Base-by-base conservation (phyloP, 1,140 invertebrate species). In the Bombyx mandarina region DNA sequence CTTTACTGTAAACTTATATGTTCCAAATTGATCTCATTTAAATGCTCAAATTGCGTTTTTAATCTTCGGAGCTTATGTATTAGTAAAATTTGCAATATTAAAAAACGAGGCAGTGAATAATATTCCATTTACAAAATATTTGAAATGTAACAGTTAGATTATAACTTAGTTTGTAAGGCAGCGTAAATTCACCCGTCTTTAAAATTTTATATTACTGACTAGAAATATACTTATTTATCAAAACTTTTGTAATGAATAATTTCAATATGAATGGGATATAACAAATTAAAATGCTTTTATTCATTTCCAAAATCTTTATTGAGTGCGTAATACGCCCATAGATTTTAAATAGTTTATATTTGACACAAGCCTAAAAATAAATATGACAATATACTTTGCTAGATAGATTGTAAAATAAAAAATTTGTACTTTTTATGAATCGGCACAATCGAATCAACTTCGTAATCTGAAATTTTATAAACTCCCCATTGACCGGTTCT, bases 181-280 rank as follows among this genome's bases (percentile, higher is more conserved):
- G 74, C 81, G 76, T 86, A 83, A 83, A 84, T 80, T 85, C 83
- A 86, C 83, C 81, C 82, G 82, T 86, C 83, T 85, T 74, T 82
- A 78, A 88, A 86, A 74, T 86, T 87, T 87, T 87, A 86, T 88
- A 87, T 86, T 78, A 86, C 82, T 83, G 79, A 85, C 79, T 87
- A 86, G 82, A 88, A 86, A 87, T 87, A 88, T 87, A 87, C 79
- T 88, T 88, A 87, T 87, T 87, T 88, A 87, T 88, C 82, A 79
- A 82, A 69, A 63, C 67, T 73, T 83, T 81, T 83, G 79, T 82
- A 82, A 78, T 78, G 71, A 79, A 74, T 83, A 75, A 81, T 78
- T 83, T 80, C 73, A 76, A 77, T 77, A 83, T 81, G 74, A 81
- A 79, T 83, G 73, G 77, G 67, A 77, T 74, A 75, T 77, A 73